Base-by-base conservation (phyloP, 2,113 vertebrate species). In the Saccopteryx bilineata region DNA sequence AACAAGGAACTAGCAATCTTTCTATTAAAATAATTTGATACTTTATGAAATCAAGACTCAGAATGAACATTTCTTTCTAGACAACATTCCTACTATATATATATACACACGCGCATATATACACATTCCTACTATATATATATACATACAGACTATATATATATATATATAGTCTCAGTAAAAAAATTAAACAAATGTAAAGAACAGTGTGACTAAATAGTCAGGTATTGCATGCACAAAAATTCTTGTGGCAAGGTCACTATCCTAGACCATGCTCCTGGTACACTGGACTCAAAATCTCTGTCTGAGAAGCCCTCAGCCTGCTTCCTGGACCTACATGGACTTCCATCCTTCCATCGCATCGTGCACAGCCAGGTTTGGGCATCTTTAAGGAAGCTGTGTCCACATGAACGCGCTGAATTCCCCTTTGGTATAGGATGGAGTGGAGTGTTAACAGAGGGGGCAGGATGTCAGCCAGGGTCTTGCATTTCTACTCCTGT, bases 21-120 rank as follows among this genome's bases (percentile, higher is more conserved):
- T 72, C 52, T 76, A 91, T 58, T 33, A 81, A 83, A 56, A 75
- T n/a, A 72, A 78, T 56, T 71, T 78, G 50, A 74, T 31, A 58
- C n/a, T 71, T 17, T 80, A 76, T 95, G 74, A 81, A 92, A 89
- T 74, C 19, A 80, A 95, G 90, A 87, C 26, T 89, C n/a, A 87
- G 66, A 82, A 79, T 17, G 28, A 78, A 95, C 31, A 93, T 28
- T 88, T 33, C 58, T 39, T 39, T 72, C 56, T 80, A 66, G 54
- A 81, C 91, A 81, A 76, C 10, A 88, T 39, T 95, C 24, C 65
- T 84, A n/a, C 14, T 39, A 39, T 39, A 39, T 39, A 39, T 39
- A 39, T 39, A 39, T 39, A 39, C n/a, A n/a, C n/a, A n/a, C n/a
- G n/a, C n/a, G n/a, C n/a, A n/a, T n/a, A n/a, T n/a, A n/a, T n/a